Evolutionary conservation across 2,797 vertebrate genomes (phyloP).

Genomic region (Sebastes itinus): DNA sequence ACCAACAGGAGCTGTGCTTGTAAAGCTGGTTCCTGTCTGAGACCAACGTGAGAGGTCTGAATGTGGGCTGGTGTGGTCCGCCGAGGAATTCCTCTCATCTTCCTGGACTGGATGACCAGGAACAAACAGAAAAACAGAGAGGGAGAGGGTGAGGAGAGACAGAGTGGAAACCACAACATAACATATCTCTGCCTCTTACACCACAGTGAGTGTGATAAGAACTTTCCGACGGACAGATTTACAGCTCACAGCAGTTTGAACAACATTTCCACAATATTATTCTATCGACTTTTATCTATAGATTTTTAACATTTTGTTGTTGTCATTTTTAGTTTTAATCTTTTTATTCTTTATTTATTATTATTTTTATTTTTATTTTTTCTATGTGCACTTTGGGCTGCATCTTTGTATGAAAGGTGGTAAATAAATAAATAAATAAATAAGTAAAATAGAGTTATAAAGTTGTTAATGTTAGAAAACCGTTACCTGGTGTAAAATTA

Average conservation of each 20-base stretch:
- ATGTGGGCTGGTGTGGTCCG: conserved; percentile 25
- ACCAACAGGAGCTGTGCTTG: conserved; percentile 19
- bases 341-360: no score
- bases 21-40: conserved; percentile 45
- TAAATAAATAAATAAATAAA: no score
- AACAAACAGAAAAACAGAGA: conserved; percentile 61
- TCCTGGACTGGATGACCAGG: conserved; percentile 72
- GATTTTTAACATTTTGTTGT: no score
- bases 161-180: conserved; percentile 55
- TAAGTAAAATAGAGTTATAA: no score
- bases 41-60: conserved; percentile 23
- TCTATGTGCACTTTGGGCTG: no score
- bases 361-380: no score
- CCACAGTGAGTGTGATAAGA: conserved; percentile 35
- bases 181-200: conserved; percentile 5
- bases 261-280: conserved; percentile 22
- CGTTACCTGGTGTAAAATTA: no score
- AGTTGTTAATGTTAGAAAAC: no score
- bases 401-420: no score
- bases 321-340: no score
- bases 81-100: conserved; percentile 67
- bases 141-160: conserved; percentile 29
- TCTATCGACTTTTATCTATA: no score
- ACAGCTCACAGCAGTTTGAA: not conserved
- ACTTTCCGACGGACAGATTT: conserved; percentile 50